Conservation (phyloP, 2,888 invertebrate species). For the Crocallis elinguaria region DNA sequence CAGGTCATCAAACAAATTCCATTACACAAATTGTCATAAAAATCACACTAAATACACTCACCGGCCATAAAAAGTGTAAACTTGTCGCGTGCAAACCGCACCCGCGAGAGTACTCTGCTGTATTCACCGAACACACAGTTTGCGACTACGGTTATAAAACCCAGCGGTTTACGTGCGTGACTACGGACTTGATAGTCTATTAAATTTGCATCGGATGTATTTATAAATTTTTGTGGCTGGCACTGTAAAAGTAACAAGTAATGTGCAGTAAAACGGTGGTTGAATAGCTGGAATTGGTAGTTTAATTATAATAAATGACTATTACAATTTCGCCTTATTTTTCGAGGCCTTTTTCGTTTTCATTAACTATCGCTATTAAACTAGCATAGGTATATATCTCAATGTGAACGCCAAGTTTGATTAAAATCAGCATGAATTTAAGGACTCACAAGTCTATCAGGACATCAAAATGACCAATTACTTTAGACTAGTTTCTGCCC, state of each 20-base stretch:
- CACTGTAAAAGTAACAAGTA: constrained; percentile 39
- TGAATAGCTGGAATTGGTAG: constrained; percentile 30
- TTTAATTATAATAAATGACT: constrained; percentile 18
- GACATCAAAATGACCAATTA: no score
- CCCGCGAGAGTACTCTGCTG: constrained; percentile 23
- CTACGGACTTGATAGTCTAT: constrained; percentile 60
- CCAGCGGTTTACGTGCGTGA: constrained; percentile 51
- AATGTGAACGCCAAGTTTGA: no score
- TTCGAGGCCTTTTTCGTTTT: not conserved
- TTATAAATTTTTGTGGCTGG: constrained; percentile 50
- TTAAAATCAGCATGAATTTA: no score
- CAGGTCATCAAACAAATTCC: constrained; percentile 5
- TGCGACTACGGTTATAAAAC: constrained; percentile 46
- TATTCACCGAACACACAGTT: constrained; percentile 26
- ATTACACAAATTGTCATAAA: constrained; percentile 14
- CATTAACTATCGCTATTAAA: not conserved
- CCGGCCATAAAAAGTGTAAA: constrained; percentile 33
- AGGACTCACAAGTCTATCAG: no score
- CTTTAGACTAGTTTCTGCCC: no score
- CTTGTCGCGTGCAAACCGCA: constrained; percentile 18
- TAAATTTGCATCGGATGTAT: constrained; percentile 60
- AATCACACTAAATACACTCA: constrained; percentile 30
- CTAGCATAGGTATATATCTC: no score
- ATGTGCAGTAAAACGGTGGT: constrained; percentile 39
- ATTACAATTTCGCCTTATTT: not conserved